A percentile compares a stretch with the other conserved stretches of the same genome.
phyloP scores from a whole-genome alignment of 2,797 vertebrate genomes.

The Pantherophis vulpinus region DNA sequence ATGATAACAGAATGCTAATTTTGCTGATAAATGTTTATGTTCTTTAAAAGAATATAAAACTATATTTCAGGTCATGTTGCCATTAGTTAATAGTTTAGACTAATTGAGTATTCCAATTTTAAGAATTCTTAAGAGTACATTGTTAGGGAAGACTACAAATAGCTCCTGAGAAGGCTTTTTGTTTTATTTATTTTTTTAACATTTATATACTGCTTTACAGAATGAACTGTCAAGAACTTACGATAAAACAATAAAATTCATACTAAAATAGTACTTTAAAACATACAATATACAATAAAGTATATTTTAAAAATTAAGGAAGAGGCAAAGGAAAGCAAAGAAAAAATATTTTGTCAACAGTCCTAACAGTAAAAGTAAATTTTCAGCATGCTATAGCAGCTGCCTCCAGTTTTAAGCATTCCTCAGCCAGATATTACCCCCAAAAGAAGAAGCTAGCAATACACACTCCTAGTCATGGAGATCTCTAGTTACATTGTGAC shows the following conservation, averaged over 20 bases:
- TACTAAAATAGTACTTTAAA: background rate
- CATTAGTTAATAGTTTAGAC: slow-evolving; percentile 2
- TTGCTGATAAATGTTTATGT: background rate
- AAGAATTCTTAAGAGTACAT: background rate
- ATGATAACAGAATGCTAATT: slow-evolving; percentile 35
- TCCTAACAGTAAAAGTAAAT: background rate
- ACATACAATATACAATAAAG: background rate
- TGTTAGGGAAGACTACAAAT: background rate
- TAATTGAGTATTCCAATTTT: background rate
- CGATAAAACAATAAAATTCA: background rate
- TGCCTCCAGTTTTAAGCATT: background rate
- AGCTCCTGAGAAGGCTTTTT: background rate
- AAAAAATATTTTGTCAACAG: background rate
- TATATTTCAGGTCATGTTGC: slow-evolving; percentile 37
- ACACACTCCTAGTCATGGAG: background rate
- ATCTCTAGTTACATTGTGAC: background rate
- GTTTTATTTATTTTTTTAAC: background rate
- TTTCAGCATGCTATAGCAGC: background rate
- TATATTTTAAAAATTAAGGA: background rate
- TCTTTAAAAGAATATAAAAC: slow-evolving; percentile 8
- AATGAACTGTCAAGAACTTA: background rate
- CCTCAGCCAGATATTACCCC: background rate
- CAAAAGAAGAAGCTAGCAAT: background rate
- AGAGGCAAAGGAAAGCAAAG: background rate
- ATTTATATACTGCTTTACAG: background rate